These are phyloP conservation scores for Acanthisitta chloris DNA, from an alignment of 2,113 vertebrate species.

Conservation along the genomic window DNA sequence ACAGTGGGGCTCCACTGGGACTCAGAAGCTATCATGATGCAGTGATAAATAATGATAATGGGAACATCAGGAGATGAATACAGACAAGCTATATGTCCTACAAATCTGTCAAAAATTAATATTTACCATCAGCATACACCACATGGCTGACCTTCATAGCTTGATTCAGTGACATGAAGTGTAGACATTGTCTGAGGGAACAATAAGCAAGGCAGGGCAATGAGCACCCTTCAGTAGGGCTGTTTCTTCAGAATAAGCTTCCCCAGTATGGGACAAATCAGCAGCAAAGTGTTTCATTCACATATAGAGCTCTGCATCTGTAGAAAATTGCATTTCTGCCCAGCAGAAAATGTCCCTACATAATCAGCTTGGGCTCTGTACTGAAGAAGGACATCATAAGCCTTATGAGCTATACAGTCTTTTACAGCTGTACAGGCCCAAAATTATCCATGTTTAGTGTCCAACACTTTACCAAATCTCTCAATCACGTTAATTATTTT, in stretches of 20 bases:
- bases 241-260: not conserved
- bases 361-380: not conserved
- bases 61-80: not conserved
- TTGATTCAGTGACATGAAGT: not conserved
- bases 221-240: not conserved
- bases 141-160: constrained; percentile 3
- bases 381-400: not conserved
- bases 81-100: not conserved
- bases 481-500: not conserved
- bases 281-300: not conserved
- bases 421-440: not conserved
- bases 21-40: not conserved
- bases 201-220: not conserved
- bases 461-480: not conserved
- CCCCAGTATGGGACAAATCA: not conserved
- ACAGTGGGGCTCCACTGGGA: not conserved
- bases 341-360: not conserved
- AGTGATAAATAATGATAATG: constrained; percentile 19
- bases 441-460: not conserved
- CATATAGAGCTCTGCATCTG: not conserved
- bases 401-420: not conserved
- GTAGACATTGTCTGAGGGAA: not conserved
- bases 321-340: not conserved
- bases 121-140: constrained; percentile 5
- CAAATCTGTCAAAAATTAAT: not conserved